Percentiles rank a stretch among this genome's conserved stretches.
Evolutionary conservation across 2,113 vertebrate species (phyloP).

Genomic region (Ahaetulla prasina): DNA sequence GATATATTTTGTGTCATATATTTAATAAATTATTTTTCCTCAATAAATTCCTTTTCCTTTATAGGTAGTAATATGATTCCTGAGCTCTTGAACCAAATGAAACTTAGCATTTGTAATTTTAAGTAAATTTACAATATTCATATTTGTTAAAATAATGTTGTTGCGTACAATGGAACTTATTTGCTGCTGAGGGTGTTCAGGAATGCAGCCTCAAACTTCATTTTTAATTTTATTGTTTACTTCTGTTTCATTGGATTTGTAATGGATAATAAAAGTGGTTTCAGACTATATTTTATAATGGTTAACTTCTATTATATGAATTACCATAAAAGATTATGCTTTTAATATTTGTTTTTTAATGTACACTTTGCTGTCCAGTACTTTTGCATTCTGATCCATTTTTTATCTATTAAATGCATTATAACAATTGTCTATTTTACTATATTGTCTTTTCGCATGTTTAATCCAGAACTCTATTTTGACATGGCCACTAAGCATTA

Average conservation of each 20-base stretch:
- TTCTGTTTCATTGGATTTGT: not conserved
- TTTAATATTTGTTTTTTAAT: not conserved
- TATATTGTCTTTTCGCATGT: not conserved
- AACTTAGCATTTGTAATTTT: not conserved
- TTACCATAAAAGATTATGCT: not conserved
- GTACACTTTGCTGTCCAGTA: not conserved
- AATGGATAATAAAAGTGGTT: not conserved
- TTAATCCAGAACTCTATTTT: not conserved
- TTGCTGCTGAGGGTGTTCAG: not conserved
- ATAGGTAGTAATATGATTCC: not conserved
- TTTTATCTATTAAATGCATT: not conserved
- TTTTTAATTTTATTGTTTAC: not conserved
- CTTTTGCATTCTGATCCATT: not conserved
- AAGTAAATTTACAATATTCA: not conserved
- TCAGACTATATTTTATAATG: not conserved
- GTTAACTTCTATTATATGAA: not conserved
- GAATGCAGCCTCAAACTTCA: not conserved
- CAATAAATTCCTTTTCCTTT: not conserved
- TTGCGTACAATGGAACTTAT: not conserved
- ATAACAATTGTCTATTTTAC: not conserved
- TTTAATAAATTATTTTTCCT: not conserved
- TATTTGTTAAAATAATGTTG: not conserved
- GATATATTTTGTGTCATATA: not conserved
- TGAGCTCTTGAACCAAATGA: not conserved
- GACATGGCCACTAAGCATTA: not conserved